Percentiles rank a stretch among this genome's conserved stretches.
Conservation (phyloP, 2,888 invertebrate genomes). For the Neoascia interrupta region DNA sequence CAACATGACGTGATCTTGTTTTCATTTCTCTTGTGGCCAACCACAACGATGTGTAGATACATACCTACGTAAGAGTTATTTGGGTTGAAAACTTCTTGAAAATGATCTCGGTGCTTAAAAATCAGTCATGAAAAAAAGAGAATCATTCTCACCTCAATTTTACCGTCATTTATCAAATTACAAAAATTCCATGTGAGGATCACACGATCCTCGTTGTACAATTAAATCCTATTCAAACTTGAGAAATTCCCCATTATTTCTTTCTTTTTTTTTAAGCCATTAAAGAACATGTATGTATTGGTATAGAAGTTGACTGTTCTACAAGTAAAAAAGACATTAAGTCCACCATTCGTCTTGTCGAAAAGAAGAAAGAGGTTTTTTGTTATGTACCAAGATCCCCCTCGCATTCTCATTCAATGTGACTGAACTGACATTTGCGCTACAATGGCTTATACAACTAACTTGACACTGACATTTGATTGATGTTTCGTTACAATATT, state of each 20-base stretch:
- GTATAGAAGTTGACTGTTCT: neutral
- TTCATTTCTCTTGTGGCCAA: constrained; percentile 37
- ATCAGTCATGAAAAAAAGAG: neutral
- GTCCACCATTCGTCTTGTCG: constrained; percentile 31
- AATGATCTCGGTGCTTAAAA: neutral
- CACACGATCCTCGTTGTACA: constrained; percentile 38
- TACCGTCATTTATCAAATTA: constrained; percentile 49
- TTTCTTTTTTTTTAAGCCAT: neutral
- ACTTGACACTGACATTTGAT: constrained; percentile 64
- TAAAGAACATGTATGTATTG: neutral
- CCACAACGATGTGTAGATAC: no score
- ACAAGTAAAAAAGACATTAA: constrained; percentile 1
- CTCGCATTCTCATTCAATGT: constrained; percentile 17
- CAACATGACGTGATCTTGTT: constrained; percentile 5
- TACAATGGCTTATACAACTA: constrained; percentile 45
- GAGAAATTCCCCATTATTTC: neutral
- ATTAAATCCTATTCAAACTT: constrained; percentile 39
- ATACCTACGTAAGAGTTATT: no score
- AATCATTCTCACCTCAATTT: constrained; percentile 20
- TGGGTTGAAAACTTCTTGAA: neutral
- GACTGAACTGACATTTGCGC: constrained; percentile 53
- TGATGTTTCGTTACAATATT: constrained; percentile 66
- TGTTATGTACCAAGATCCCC: constrained; percentile 39
- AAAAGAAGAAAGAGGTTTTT: constrained; percentile 7
- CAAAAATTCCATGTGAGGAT: constrained; percentile 17